These are phyloP conservation scores for Coturnix japonica DNA, from an alignment of 2,113 vertebrate genomes.

Conservation along the genomic window DNA sequence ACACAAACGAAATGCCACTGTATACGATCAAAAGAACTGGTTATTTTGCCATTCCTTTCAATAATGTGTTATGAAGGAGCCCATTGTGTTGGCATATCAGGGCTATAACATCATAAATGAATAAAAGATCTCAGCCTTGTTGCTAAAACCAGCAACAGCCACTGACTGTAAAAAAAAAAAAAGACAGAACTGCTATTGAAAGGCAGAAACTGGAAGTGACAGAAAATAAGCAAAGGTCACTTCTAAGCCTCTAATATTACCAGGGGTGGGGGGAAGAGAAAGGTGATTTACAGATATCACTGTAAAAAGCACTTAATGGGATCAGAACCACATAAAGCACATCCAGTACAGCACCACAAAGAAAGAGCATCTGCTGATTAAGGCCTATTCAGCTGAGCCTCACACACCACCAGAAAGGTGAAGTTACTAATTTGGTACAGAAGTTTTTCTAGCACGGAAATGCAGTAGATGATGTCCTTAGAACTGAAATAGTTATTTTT, in stretches of 20 bases:
- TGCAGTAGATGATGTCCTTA: not conserved
- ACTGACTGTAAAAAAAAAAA: not conserved
- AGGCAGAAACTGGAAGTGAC: not conserved
- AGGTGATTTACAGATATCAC: not conserved
- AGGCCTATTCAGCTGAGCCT: not conserved
- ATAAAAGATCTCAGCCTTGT: constrained; percentile 44
- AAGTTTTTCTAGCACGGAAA: not conserved
- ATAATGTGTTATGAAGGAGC: not conserved
- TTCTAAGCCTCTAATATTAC: not conserved
- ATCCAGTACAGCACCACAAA: not conserved
- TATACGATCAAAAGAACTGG: not conserved
- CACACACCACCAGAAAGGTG: not conserved
- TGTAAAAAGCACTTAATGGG: not conserved
- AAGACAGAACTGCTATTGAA: constrained; percentile 36
- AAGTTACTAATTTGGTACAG: not conserved
- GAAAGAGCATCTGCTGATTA: not conserved
- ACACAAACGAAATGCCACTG: not conserved
- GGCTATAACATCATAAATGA: constrained; percentile 40
- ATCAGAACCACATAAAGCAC: not conserved
- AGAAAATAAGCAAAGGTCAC: not conserved
- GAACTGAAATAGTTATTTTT: not conserved
- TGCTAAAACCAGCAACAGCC: constrained; percentile 19
- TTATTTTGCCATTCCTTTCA: not conserved
- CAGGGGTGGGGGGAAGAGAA: not conserved
- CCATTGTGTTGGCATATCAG: not conserved